Evolutionary conservation across 2,113 vertebrate genomes (phyloP).

Genomic region (Origma solitaria): DNA sequence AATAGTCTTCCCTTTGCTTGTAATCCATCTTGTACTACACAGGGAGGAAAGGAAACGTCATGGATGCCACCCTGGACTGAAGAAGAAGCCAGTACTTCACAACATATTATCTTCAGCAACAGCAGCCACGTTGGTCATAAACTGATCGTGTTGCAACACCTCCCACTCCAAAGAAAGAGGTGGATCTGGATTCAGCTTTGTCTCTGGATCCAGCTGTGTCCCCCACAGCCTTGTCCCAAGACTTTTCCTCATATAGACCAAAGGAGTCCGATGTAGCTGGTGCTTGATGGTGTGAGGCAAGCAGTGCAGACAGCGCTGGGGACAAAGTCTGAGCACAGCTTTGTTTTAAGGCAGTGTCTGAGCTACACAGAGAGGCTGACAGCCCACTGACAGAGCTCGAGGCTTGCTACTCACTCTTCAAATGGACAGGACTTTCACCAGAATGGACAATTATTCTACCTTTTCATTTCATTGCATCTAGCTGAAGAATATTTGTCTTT

Average conservation of each 20-base stretch:
- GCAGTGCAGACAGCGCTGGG: too few species aligned
- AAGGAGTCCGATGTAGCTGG: fast-evolving
- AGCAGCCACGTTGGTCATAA: fast-evolving
- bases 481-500: background rate
- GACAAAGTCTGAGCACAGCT: background rate
- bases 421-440: background rate
- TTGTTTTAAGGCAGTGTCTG: fast-evolving
- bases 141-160: background rate
- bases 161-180: background rate
- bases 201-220: background rate
- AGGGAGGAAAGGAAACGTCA: background rate
- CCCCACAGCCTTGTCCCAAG: background rate
- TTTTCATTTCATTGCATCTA: background rate
- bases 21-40: slow-evolving; percentile 37
- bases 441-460: background rate
- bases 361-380: background rate
- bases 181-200: background rate
- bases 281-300: fast-evolving
- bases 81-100: background rate
- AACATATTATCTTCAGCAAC: background rate
- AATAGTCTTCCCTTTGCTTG: slow-evolving; percentile 10
- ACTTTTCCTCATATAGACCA: background rate
- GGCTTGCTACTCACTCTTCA: background rate
- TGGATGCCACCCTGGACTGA: background rate
- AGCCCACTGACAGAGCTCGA: background rate